These are phyloP conservation scores for Sebastes schlegelii DNA, from an alignment of 2,113 vertebrate genomes.

Conservation along the genomic window DNA sequence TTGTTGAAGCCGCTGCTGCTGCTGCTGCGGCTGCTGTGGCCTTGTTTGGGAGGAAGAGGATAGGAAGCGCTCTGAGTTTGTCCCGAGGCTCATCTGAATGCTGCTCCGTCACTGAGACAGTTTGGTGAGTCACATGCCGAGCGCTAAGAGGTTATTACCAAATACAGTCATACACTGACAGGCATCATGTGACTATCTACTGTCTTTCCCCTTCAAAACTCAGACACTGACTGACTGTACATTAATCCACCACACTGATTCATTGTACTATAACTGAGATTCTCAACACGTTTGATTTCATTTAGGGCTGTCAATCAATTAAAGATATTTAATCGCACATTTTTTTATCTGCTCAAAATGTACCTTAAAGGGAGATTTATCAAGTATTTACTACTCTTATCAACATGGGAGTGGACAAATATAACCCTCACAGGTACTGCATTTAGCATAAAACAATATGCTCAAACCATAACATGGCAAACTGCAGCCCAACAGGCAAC, in stretches of 20 bases:
- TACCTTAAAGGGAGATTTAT: too few species aligned
- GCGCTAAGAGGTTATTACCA: slow-evolving; percentile 21
- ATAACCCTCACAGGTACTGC: too few species aligned
- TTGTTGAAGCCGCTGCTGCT: too few species aligned
- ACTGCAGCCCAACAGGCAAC: too few species aligned
- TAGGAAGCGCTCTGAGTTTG: slow-evolving; percentile 7
- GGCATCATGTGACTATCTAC: background rate
- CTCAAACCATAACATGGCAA: too few species aligned
- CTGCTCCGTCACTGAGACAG: background rate
- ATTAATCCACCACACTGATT: background rate
- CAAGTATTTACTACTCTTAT: too few species aligned
- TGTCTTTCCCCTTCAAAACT: background rate
- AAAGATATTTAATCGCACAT: too few species aligned
- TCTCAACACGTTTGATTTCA: background rate
- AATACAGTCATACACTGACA: slow-evolving; percentile 27
- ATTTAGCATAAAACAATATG: too few species aligned
- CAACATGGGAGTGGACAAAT: too few species aligned
- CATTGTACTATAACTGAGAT: background rate
- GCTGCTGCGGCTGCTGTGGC: background rate
- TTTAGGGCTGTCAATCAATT: too few species aligned
- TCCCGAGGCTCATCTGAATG: slow-evolving; percentile 16
- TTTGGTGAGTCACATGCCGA: slow-evolving; percentile 37
- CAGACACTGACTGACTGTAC: background rate
- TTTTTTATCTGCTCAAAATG: too few species aligned
- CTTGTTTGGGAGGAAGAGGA: slow-evolving; percentile 15